Conservation (phyloP, 2,888 invertebrate species). For the Microdon myrmicae region DNA sequence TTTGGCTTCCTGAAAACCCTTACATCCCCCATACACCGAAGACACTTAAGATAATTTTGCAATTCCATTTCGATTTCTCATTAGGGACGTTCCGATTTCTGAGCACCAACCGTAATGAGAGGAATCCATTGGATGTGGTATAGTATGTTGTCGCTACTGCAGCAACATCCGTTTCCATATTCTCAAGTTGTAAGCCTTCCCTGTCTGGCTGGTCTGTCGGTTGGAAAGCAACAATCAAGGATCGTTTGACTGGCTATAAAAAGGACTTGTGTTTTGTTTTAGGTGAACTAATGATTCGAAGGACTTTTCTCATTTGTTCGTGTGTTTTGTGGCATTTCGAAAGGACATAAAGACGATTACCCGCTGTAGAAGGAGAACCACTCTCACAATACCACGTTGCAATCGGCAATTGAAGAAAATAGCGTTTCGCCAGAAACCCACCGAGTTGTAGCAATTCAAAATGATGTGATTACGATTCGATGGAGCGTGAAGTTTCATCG, state of each 20-base stretch:
- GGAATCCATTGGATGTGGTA: not conserved
- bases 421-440: slow-evolving; percentile 13
- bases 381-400: slow-evolving; percentile 31
- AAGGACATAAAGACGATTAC: slow-evolving; percentile 32
- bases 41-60: slow-evolving; percentile 46
- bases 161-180: slow-evolving; percentile 1
- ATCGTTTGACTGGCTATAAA: slow-evolving; percentile 50
- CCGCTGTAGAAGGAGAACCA: slow-evolving; percentile 15
- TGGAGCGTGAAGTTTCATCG: slow-evolving; percentile 36
- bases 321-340: slow-evolving; percentile 32
- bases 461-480: slow-evolving; percentile 48
- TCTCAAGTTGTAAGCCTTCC: slow-evolving; percentile 25
- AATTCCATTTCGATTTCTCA: slow-evolving; percentile 48
- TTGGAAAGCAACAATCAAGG: slow-evolving; percentile 48
- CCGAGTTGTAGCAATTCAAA: slow-evolving; percentile 29
- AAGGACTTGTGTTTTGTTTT: slow-evolving; percentile 37
- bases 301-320: slow-evolving; percentile 40
- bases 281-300: slow-evolving; percentile 42
- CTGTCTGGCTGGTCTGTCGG: too few relatives aligned
- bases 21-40: slow-evolving; percentile 2
- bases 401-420: slow-evolving; percentile 30
- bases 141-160: slow-evolving; percentile 10
- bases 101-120: slow-evolving; percentile 30
- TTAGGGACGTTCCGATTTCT: slow-evolving; percentile 43
- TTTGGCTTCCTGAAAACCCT: too few relatives aligned